phyloP scores from a whole-genome alignment of 1,140 invertebrate genomes.

The Apis dorsata region DNA sequence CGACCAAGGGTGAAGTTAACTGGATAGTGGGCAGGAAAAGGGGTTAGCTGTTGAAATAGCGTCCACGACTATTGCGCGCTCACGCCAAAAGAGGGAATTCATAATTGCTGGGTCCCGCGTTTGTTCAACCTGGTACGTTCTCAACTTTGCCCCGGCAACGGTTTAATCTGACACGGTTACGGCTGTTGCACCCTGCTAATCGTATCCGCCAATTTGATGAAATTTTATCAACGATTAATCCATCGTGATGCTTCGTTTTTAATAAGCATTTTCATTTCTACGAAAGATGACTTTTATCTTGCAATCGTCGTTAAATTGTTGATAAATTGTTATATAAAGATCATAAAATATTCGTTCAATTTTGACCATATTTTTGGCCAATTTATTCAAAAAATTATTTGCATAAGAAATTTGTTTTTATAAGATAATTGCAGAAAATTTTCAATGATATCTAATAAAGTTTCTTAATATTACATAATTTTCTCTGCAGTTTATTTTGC shows the following conservation, averaged over 20 bases:
- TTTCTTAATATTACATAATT: too few relatives aligned
- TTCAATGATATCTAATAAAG: too few relatives aligned
- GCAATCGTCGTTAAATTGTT: too few relatives aligned
- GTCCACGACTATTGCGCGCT: conserved; percentile 25
- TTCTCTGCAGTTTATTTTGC: too few relatives aligned
- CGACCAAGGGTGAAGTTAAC: conserved; percentile 66
- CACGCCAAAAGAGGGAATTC: conserved; percentile 68
- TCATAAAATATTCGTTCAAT: too few relatives aligned
- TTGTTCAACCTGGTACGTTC: conserved; percentile 62
- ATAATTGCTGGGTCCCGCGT: conserved; percentile 65
- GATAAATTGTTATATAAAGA: too few relatives aligned
- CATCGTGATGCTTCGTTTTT: not conserved
- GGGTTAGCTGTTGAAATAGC: conserved; percentile 60
- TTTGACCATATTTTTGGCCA: too few relatives aligned
- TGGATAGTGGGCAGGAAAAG: conserved; percentile 62
- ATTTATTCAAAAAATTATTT: too few relatives aligned
- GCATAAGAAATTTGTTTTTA: too few relatives aligned
- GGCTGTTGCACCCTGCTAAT: conserved; percentile 12
- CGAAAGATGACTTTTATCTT: too few relatives aligned
- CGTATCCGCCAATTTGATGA: conserved; percentile 40
- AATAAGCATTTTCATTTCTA: too few relatives aligned
- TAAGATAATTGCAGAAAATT: too few relatives aligned
- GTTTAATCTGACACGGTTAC: conserved; percentile 49
- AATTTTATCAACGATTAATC: conserved; percentile 38
- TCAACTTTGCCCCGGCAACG: conserved; percentile 35